These are phyloP conservation scores for Colinus virginianus DNA, from an alignment of 2,113 vertebrate genomes.

Conservation along the genomic window DNA sequence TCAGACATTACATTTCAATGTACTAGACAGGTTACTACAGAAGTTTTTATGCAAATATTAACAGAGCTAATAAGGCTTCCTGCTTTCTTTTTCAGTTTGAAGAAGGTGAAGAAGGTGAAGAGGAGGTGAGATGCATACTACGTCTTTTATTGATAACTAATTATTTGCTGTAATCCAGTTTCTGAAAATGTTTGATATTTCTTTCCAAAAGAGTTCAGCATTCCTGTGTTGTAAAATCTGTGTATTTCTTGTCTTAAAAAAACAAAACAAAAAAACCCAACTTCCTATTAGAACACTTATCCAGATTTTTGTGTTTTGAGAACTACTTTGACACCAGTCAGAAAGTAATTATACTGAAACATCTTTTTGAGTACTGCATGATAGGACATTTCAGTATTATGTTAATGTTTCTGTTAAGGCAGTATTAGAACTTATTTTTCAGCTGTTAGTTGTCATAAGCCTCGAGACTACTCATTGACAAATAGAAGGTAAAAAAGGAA, in stretches of 20 bases:
- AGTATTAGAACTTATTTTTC: not conserved
- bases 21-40: not conserved
- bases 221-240: not conserved
- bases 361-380: not conserved
- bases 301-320: not conserved
- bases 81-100: slow-evolving; percentile 88
- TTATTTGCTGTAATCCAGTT: not conserved
- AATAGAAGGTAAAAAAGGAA: not conserved
- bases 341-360: not conserved
- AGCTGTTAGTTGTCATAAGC: not conserved
- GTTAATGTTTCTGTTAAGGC: not conserved
- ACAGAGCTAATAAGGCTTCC: slow-evolving; percentile 30
- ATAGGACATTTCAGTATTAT: not conserved
- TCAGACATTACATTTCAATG: not conserved
- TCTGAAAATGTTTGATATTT: not conserved
- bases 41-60: not conserved
- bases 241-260: not conserved
- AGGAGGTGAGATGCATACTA: slow-evolving; percentile 86
- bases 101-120: slow-evolving; percentile 95
- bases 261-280: not conserved
- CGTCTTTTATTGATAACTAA: not conserved
- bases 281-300: not conserved
- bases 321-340: not conserved
- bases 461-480: not conserved
- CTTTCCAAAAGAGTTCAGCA: not conserved